Percentiles rank a stretch among this genome's conserved stretches.
These are phyloP conservation scores for Gavia stellata DNA, from an alignment of 2,113 vertebrate species.

Conservation along the genomic window DNA sequence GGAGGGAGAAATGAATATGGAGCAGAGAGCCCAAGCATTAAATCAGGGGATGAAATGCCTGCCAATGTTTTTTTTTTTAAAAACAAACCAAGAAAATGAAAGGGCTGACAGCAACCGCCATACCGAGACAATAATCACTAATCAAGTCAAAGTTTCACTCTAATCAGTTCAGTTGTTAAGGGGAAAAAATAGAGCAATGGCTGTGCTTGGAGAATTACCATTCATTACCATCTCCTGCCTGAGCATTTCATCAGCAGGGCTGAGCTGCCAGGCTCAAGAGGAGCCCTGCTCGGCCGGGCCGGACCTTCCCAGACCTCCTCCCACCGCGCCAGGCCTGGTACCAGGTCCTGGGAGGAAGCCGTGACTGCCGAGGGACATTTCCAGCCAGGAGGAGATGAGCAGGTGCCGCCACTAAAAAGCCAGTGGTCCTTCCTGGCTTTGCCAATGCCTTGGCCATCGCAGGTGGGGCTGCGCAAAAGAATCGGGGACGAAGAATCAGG, in stretches of 20 bases:
- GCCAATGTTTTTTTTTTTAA: conserved; percentile 52
- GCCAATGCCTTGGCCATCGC: accelerated
- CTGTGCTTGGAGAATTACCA: not conserved
- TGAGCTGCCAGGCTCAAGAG: not conserved
- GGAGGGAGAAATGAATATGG: conserved; percentile 19
- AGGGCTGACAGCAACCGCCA: conserved; percentile 56
- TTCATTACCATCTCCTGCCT: not conserved
- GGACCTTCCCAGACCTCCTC: not conserved
- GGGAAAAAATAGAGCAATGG: conserved; percentile 24
- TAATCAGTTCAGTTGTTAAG: conserved; percentile 75
- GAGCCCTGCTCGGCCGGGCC: not conserved
- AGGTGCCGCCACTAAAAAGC: accelerated
- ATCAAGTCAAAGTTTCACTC: conserved; percentile 72
- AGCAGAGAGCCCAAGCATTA: conserved; percentile 34
- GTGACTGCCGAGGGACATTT: accelerated
- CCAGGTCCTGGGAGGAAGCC: not conserved
- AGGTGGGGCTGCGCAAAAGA: accelerated
- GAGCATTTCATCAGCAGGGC: not conserved
- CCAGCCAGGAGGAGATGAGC: not conserved
- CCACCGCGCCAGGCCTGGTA: accelerated
- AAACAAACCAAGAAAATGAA: conserved; percentile 64
- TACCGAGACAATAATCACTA: conserved; percentile 57
- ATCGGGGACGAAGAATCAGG: not conserved
- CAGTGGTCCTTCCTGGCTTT: not conserved
- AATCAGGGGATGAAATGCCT: conserved; percentile 38